Evolutionary conservation across 37 sponge, comb jelly and placozoan genomes (phyloP).

Genomic region (Hexactinellida sp.): DNA sequence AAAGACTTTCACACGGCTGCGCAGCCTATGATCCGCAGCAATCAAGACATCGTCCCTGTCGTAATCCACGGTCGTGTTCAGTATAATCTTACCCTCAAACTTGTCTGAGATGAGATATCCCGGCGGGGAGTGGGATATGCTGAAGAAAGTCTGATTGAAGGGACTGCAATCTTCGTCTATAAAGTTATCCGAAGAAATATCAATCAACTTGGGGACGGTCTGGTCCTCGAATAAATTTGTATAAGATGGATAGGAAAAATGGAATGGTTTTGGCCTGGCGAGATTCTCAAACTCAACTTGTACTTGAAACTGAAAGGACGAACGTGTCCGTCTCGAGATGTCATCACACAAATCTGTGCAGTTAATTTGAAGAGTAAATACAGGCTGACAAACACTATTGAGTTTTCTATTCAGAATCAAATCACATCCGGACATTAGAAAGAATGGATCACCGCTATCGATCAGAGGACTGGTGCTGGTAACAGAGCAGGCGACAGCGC

Average conservation of each 20-base stretch:
- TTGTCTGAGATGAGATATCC: background rate
- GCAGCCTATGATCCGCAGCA: background rate
- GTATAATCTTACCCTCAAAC: background rate
- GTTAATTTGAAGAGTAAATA: background rate
- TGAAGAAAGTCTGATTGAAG: background rate
- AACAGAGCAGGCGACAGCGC: background rate
- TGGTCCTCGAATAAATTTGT: background rate
- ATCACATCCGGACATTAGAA: background rate
- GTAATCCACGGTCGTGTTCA: background rate
- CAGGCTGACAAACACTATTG: background rate
- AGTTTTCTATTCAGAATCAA: background rate
- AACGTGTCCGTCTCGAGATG: background rate
- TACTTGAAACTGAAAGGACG: background rate
- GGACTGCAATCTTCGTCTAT: background rate
- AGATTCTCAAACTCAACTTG: background rate
- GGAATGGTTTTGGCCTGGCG: background rate
- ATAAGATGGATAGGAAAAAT: background rate
- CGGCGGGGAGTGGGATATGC: background rate
- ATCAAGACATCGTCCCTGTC: background rate
- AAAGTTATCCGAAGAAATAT: background rate
- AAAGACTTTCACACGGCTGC: background rate
- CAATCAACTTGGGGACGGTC: background rate
- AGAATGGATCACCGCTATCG: background rate
- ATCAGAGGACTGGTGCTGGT: background rate
- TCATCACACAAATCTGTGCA: constrained; percentile 8